Percentiles rank a stretch among this genome's conserved stretches.
These are phyloP conservation scores for Pangasius macronema DNA, from an alignment of 2,797 vertebrate genomes.

Conservation along the genomic window DNA sequence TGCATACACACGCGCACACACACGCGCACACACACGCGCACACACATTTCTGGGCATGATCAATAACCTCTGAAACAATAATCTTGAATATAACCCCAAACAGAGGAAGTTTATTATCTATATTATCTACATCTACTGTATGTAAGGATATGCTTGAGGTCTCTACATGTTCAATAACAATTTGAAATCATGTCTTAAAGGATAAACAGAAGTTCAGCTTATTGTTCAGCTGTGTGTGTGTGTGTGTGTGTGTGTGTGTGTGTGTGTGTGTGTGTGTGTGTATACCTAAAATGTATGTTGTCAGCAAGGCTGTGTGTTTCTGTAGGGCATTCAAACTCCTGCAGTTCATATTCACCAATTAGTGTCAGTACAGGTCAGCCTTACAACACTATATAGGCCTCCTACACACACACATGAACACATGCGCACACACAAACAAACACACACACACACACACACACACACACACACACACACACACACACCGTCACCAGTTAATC, in stretches of 20 bases:
- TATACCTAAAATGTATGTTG: background rate
- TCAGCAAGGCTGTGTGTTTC: background rate
- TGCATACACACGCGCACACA: too few relatives aligned
- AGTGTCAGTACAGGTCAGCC: background rate
- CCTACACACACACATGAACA: background rate
- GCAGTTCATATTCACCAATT: constrained; percentile 24
- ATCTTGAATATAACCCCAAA: background rate
- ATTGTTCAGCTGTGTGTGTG: background rate
- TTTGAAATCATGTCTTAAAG: background rate
- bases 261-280: background rate
- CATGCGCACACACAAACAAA: background rate
- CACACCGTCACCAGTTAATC: background rate
- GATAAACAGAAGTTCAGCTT: too few relatives aligned
- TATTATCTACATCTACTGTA: background rate
- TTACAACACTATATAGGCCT: background rate
- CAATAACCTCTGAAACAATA: background rate
- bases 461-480: too few relatives aligned
- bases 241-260: background rate
- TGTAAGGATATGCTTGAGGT: background rate
- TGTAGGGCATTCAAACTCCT: background rate
- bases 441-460: too few relatives aligned
- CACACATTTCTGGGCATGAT: background rate
- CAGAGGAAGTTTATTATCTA: background rate
- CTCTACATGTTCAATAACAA: background rate
- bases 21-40: too few relatives aligned